Evolutionary conservation across 2,888 invertebrate species (phyloP).

Genomic region (Meiosimyza platycephala): DNA sequence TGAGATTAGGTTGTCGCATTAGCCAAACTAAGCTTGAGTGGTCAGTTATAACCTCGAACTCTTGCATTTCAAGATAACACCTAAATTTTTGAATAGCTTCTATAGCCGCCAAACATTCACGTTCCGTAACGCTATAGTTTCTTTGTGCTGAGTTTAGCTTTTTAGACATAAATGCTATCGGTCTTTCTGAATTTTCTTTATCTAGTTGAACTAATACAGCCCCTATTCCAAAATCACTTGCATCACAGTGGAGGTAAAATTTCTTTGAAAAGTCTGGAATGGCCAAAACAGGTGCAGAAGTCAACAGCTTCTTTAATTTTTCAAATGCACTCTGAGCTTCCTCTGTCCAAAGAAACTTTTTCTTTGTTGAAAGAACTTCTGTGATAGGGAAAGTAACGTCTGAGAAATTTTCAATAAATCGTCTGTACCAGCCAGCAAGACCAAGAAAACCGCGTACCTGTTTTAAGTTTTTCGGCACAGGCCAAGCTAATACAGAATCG

Average conservation of each 20-base stretch:
- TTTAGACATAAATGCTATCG: slow-evolving; percentile 25
- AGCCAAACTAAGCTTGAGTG: slow-evolving; percentile 41
- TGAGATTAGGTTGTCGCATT: slow-evolving; percentile 30
- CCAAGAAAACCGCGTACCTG: slow-evolving; percentile 19
- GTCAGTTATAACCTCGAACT: slow-evolving; percentile 40
- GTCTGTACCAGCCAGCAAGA: slow-evolving; percentile 19
- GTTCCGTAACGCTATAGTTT: slow-evolving; percentile 37
- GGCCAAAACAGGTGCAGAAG: background rate
- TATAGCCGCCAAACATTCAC: slow-evolving; percentile 39
- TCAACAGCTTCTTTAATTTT: background rate
- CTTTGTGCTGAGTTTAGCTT: background rate
- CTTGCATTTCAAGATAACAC: slow-evolving; percentile 40
- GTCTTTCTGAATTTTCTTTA: slow-evolving; percentile 26
- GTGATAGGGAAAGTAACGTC: slow-evolving; percentile 19
- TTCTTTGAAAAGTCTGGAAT: slow-evolving; percentile 28
- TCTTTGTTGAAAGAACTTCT: slow-evolving; percentile 2
- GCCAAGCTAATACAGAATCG: background rate
- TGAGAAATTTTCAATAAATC: slow-evolving; percentile 23
- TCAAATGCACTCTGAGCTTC: too few relatives aligned
- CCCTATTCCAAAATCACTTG: slow-evolving; percentile 34
- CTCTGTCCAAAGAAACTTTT: slow-evolving; percentile 17
- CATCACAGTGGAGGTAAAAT: slow-evolving; percentile 40
- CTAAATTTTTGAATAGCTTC: slow-evolving; percentile 36
- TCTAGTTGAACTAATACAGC: slow-evolving; percentile 39
- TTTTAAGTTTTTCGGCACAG: slow-evolving; percentile 3